Conservation (phyloP, 2,113 vertebrate genomes). For the Ciconia boyciana region DNA sequence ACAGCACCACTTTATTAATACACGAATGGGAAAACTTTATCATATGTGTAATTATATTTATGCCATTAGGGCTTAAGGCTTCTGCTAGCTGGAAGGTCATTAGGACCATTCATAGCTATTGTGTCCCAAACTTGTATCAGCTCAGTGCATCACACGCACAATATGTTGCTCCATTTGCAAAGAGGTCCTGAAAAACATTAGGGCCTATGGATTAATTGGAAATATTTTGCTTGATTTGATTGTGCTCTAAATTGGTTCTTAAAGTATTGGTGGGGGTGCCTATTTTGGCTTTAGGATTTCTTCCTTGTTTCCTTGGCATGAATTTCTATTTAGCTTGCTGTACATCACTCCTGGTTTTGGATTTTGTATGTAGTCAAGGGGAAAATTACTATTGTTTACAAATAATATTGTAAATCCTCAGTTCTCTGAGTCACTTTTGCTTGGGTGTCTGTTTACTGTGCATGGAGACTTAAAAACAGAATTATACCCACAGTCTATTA, state of each 20-base stretch:
- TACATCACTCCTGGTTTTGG: neutral
- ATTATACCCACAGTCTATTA: neutral
- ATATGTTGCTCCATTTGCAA: neutral
- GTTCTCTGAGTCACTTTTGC: neutral
- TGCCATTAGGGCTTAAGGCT: neutral
- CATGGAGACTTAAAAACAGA: neutral
- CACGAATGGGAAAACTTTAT: neutral
- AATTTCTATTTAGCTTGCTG: neutral
- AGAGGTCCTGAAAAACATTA: neutral
- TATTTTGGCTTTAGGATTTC: neutral
- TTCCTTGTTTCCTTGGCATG: neutral
- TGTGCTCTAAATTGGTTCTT: neutral
- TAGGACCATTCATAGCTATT: neutral
- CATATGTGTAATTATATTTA: neutral
- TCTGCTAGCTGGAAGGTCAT: neutral
- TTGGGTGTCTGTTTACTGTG: neutral
- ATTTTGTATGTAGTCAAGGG: neutral
- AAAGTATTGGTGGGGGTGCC: rapidly evolving
- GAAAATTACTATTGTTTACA: neutral
- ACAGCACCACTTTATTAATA: neutral
- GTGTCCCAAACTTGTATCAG: neutral
- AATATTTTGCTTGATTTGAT: neutral
- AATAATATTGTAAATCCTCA: neutral
- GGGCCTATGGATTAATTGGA: neutral
- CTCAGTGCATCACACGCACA: neutral